A percentile compares a stretch with the other conserved stretches of the same genome.
Conservation (phyloP, 2,113 vertebrate species). For the Acrocephalus kingi region DNA sequence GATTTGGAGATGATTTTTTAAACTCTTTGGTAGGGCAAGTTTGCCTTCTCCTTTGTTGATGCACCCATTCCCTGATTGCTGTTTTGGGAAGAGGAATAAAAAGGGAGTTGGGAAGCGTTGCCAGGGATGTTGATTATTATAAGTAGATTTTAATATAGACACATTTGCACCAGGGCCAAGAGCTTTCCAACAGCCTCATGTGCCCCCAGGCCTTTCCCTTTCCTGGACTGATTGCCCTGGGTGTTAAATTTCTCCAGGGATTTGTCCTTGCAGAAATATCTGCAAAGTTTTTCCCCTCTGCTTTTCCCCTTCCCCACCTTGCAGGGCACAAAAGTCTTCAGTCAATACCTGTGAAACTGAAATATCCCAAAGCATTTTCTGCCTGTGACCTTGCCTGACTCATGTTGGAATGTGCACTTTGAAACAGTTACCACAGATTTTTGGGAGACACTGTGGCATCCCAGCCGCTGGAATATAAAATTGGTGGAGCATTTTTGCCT, state of each 20-base stretch:
- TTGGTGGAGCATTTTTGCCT: neutral
- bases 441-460: neutral
- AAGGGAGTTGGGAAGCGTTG: neutral
- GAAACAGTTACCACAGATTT: neutral
- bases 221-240: neutral
- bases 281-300: neutral
- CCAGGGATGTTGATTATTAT: neutral
- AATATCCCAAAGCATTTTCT: neutral
- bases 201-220: neutral
- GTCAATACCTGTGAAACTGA: neutral
- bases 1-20: neutral
- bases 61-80: neutral
- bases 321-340: neutral
- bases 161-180: neutral
- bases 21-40: neutral
- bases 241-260: neutral
- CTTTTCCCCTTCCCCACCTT: neutral
- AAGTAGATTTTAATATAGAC: neutral
- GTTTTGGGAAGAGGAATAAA: neutral
- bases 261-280: neutral
- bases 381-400: neutral
- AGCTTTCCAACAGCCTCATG: neutral
- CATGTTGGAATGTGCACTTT: fast-evolving
- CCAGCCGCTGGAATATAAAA: neutral
- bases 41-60: neutral